A percentile compares a stretch with the other conserved stretches of the same genome.
phyloP scores from a whole-genome alignment of 1,140 invertebrate genomes.

The Plutomurus gul region DNA sequence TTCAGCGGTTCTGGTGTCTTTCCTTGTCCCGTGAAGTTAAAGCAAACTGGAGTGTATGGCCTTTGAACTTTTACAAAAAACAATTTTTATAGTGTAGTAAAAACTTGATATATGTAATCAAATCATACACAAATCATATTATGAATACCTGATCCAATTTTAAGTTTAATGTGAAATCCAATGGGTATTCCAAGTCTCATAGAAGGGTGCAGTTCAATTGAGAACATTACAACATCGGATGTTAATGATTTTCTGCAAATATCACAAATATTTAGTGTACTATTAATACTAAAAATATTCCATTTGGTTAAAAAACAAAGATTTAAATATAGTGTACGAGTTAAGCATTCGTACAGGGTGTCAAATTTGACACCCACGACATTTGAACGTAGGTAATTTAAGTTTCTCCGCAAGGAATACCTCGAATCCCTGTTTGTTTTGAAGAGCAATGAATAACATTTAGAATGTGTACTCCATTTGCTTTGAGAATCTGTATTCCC shows the following conservation, averaged over 20 bases:
- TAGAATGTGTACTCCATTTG: too few relatives aligned
- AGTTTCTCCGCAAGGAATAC: too few relatives aligned
- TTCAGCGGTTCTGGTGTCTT: not conserved
- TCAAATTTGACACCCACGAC: too few relatives aligned
- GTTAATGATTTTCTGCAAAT: not conserved
- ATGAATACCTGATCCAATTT: not conserved
- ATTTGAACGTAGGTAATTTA: too few relatives aligned
- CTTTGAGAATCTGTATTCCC: too few relatives aligned
- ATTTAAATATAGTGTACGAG: not conserved
- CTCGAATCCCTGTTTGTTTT: too few relatives aligned
- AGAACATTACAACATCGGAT: not conserved
- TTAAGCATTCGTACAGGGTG: too few relatives aligned
- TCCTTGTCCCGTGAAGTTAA: not conserved
- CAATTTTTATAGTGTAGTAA: too few relatives aligned
- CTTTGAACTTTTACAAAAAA: not conserved
- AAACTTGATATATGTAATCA: not conserved
- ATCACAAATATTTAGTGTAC: not conserved
- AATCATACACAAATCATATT: not conserved
- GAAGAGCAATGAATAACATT: too few relatives aligned
- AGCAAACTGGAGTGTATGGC: not conserved
- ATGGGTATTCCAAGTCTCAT: not conserved
- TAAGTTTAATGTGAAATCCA: not conserved
- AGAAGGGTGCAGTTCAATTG: not conserved
- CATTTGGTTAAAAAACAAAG: not conserved
- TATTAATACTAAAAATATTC: not conserved